phyloP scores from a whole-genome alignment of 1,140 invertebrate species.

The Bombus polaris region DNA sequence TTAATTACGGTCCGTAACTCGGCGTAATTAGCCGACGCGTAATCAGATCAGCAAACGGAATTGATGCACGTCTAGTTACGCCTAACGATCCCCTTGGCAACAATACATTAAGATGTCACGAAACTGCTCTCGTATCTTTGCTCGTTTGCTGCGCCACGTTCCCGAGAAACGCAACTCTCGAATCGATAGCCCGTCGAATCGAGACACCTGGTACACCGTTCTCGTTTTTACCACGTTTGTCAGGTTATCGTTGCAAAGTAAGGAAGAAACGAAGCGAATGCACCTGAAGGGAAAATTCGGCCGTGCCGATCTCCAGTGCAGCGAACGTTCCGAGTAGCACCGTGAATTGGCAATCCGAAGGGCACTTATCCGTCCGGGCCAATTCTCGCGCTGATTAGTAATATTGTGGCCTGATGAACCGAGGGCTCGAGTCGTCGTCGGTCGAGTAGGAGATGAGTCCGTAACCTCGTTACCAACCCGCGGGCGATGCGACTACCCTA shows the following conservation, averaged over 20 bases:
- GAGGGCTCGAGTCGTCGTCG: conserved; percentile 77
- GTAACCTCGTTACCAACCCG: conserved; percentile 81
- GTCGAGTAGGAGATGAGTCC: conserved; percentile 81
- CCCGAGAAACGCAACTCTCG: neutral
- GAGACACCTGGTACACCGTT: neutral
- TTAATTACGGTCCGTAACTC: conserved; percentile 76
- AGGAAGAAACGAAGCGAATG: neutral
- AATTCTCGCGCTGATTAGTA: conserved; percentile 82
- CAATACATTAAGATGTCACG: conserved; percentile 77
- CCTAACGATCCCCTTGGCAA: conserved; percentile 78
- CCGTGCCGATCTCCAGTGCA: neutral
- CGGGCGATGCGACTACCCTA: conserved; percentile 74
- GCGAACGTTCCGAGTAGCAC: conserved; percentile 52
- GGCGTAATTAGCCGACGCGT: conserved; percentile 78
- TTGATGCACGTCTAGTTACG: conserved; percentile 77
- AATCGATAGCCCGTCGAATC: neutral
- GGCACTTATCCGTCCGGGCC: conserved; percentile 76
- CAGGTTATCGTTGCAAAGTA: too few species aligned
- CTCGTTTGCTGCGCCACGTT: neutral
- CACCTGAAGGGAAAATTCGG: neutral
- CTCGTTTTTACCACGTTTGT: neutral
- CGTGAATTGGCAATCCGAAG: conserved; percentile 80
- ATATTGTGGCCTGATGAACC: conserved; percentile 83
- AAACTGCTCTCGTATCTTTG: conserved; percentile 13
- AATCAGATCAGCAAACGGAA: conserved; percentile 75